A percentile compares a stretch with the other conserved stretches of the same genome.
These are phyloP conservation scores for Tachina grossa DNA, from an alignment of 2,888 invertebrate genomes.

Conservation along the genomic window DNA sequence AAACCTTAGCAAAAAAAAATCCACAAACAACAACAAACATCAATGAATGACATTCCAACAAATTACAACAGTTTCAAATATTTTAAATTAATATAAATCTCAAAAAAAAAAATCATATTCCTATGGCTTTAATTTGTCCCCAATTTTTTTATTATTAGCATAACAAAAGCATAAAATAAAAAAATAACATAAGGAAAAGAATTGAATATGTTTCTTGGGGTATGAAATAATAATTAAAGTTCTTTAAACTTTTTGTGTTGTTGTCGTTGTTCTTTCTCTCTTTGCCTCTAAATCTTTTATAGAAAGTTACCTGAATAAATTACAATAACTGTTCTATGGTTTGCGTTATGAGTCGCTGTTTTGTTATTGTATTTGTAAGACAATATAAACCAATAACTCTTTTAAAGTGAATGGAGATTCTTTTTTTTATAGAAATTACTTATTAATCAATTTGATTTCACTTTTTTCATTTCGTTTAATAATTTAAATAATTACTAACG, in stretches of 20 bases:
- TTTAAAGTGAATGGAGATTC: constrained; percentile 1
- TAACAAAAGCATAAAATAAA: no score
- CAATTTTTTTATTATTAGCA: no score
- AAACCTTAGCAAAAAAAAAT: not conserved
- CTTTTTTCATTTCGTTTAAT: constrained; percentile 23
- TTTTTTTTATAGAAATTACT: not conserved
- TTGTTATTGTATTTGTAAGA: not conserved
- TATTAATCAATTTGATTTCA: constrained; percentile 25
- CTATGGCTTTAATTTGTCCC: no score
- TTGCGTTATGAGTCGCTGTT: not conserved
- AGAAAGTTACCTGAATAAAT: constrained; percentile 60
- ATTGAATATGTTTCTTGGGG: no score
- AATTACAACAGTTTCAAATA: not conserved
- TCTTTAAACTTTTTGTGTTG: not conserved
- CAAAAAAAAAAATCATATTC: not conserved
- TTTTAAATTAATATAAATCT: not conserved
- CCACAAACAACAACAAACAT: not conserved
- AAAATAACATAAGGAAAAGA: no score
- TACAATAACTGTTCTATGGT: constrained; percentile 8
- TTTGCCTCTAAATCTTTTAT: constrained; percentile 21
- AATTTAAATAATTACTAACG: constrained; percentile 23
- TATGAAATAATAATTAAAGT: not conserved
- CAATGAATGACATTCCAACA: not conserved
- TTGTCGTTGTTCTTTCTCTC: not conserved
- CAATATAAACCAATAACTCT: constrained; percentile 1